A percentile compares a stretch with the other conserved stretches of the same genome.
phyloP scores from a whole-genome alignment of 2,888 invertebrate genomes.

The Cheilosia pagana region DNA sequence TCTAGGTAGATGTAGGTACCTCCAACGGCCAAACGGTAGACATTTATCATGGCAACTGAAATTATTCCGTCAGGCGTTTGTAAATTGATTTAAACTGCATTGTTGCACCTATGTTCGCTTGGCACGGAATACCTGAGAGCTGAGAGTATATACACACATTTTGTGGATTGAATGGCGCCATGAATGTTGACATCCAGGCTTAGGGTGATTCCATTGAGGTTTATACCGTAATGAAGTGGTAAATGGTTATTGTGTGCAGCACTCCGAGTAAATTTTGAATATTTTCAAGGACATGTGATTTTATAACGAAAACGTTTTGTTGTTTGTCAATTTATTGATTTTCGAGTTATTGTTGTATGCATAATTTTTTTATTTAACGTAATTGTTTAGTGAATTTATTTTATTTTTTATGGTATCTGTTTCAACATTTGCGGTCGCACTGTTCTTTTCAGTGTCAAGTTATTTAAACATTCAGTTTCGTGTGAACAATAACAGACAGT shows the following conservation, averaged over 20 bases:
- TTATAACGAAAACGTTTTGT: not conserved
- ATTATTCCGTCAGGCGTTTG: slow-evolving; percentile 32
- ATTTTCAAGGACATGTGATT: not conserved
- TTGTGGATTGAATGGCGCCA: slow-evolving; percentile 27
- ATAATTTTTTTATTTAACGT: too few species aligned
- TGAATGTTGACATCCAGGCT: slow-evolving; percentile 15
- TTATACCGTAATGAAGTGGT: slow-evolving; percentile 18
- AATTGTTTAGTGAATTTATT: too few species aligned
- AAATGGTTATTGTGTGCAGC: slow-evolving; percentile 14
- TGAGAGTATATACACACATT: not conserved
- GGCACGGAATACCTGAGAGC: slow-evolving; percentile 19
- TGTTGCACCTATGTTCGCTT: slow-evolving; percentile 21
- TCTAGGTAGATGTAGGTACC: not conserved
- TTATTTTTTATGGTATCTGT: too few species aligned
- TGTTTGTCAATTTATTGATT: not conserved
- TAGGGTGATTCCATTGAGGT: not conserved
- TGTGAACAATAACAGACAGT: not conserved
- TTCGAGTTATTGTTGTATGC: too few species aligned
- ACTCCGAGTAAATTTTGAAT: not conserved
- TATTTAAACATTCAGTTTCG: not conserved
- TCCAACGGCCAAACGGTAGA: not conserved
- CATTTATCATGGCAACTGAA: slow-evolving; percentile 21
- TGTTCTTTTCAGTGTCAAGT: not conserved
- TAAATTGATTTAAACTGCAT: slow-evolving; percentile 34
- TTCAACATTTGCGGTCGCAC: not conserved